Base-by-base conservation (phyloP, 2,797 vertebrate genomes). In the Rhinogobio ventralis region DNA sequence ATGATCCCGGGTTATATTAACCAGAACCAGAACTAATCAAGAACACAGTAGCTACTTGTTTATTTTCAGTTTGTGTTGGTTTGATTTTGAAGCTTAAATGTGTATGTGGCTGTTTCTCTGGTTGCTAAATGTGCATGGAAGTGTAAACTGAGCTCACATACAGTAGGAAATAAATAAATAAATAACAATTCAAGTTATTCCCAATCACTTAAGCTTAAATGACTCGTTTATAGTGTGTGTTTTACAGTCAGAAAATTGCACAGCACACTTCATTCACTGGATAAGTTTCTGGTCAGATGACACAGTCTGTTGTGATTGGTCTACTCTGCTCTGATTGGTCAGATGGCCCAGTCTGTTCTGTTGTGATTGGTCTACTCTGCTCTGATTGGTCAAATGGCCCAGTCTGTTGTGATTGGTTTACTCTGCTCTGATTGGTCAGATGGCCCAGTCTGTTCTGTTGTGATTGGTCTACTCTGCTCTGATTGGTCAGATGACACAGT, bases 1-100 rank as follows among this genome's bases (percentile, higher is more conserved):
- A 49, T 73, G 36, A 53, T 88, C 71, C 85, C 49, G 36, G 36
- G 46, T 81, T 85, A 75, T 73, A 82, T 82, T 66, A 64, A 81
- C 53, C 17, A 28, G 14, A 67, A 53, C 71, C 62, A 9, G 30
- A 64, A 76, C 53, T 45, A 62, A 36, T 49, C 25, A 30, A 62
- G 20, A n/a, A 42, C 66, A 42, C 25, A 5, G 33, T 0, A 57
- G 33, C 20, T 9, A 2, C 51, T 11, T n/a, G 33, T 60, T 57
- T 13, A 9, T 76, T 76, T 74, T 76, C 74, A 60, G 7, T 55
- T 10, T 42, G 45, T 49, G 30, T 76, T 76, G 33, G 19, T 23
- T 75, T 75, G 30, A n/a, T 55, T 55, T 15, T 36, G 17, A 51
- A 5, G 25, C 45, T 55, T 72, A n/a, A n/a, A 36, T 81, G 30